Conservation (phyloP, 23 tunicate genomes). For the Corella eumyota region DNA sequence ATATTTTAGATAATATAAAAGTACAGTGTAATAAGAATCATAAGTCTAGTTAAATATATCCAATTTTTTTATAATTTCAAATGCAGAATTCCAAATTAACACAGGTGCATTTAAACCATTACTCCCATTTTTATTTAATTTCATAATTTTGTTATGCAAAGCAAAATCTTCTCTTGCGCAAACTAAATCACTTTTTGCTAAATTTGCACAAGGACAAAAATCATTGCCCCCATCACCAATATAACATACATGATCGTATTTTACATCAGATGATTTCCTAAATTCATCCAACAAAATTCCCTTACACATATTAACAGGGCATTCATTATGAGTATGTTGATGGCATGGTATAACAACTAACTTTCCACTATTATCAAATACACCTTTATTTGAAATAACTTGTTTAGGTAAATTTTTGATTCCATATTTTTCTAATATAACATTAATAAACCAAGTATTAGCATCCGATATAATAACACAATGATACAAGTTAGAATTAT, state of each 20-base stretch:
- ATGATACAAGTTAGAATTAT: background rate
- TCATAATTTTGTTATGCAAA: no score
- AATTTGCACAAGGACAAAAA: background rate
- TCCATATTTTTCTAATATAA: background rate
- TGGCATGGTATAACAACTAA: background rate
- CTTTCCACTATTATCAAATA: background rate
- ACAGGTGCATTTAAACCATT: no score
- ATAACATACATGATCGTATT: background rate
- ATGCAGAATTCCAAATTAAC: no score
- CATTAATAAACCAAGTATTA: background rate
- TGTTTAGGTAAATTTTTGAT: background rate
- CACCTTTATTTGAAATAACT: background rate
- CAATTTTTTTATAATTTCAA: no score
- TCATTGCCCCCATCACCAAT: conserved; percentile 2
- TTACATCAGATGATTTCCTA: background rate
- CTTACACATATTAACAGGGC: conserved; percentile 6
- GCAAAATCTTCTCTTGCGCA: background rate
- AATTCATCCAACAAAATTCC: background rate
- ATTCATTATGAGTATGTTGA: background rate
- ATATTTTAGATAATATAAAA: no score
- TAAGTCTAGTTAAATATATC: no score
- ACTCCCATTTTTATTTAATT: no score
- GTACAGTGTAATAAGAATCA: no score
- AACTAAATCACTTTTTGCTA: background rate
- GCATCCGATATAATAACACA: conserved; percentile 2